Conservation (phyloP, 2,113 vertebrate genomes). For the Panurus biarmicus region DNA sequence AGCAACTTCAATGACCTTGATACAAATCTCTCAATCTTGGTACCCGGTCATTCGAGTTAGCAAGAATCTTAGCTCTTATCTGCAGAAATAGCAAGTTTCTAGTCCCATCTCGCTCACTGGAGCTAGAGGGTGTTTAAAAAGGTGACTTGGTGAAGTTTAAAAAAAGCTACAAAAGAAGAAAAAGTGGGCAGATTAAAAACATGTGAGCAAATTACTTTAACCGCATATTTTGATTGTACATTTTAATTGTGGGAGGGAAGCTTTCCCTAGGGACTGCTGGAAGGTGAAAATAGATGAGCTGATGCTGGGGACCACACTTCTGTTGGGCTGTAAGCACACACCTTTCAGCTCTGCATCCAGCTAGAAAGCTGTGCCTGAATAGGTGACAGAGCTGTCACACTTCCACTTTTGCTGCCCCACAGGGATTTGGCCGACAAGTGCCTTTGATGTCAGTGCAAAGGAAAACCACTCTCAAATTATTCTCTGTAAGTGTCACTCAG, state of each 20-base stretch:
- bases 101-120: neutral
- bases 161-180: neutral
- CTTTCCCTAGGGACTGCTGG: neutral
- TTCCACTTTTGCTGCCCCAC: neutral
- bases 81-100: slow-evolving; percentile 11
- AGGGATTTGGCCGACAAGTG: neutral
- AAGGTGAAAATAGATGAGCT: neutral
- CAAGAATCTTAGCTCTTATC: neutral
- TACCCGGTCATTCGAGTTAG: neutral
- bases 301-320: neutral
- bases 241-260: neutral
- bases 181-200: neutral
- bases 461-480: neutral
- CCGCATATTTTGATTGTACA: neutral
- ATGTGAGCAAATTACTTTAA: neutral
- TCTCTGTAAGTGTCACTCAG: neutral
- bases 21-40: neutral
- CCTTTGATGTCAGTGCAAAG: neutral
- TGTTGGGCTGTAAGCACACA: neutral
- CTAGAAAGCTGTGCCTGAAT: neutral
- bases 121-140: neutral
- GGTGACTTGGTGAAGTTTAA: neutral
- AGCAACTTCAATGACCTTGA: slow-evolving; percentile 16
- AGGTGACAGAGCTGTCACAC: neutral
- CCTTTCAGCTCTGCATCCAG: neutral